Evolutionary conservation across 1,140 invertebrate genomes (phyloP), one percentile per base, ranked within the genome.

Genomic region (Heliconius himera): DNA sequence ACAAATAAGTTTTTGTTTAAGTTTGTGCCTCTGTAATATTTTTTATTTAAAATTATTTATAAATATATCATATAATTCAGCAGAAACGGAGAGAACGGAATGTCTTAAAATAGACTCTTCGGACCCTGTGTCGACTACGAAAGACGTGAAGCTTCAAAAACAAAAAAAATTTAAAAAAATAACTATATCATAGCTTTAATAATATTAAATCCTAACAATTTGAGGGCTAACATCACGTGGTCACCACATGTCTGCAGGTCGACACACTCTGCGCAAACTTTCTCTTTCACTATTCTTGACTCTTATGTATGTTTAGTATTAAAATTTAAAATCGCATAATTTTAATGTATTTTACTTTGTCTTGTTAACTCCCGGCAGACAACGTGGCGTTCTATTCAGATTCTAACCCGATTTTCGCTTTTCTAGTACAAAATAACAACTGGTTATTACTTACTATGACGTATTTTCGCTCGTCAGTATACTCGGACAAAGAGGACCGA

Each of bases 241-340:
- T 41, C 76, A 41, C 80, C 80, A 81, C 46, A 78, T 81, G 80
- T 49, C 29, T 18, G 26, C 72, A 72, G 76, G 80, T 77, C 73
- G 80, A 74, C 76, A 77, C 38, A 80, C 79, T 80, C 26, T 77
- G 51, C 75, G 76, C 79, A 54, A 73, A 60, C 74, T 76, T 76
- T 80, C 75, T 73, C 79, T 36, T 66, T 70, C 74, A 73, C 26
- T 20, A 33, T 29, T 6, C 8, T 36, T 49, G 13, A 13, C n/a
- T 26, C n/a, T 36, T 51, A 80, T 22, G 16, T 26, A 5, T 26
- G 0, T 70, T 16, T 46, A 49, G 5, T 8, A 36, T 22, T 80
- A 73, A 74, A 20, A 20, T 20, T 51, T 3, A 51, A 73, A 73
- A 73, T 75, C 3, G 46, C 13, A 11, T 46, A 72, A 36, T n/a